Percentiles rank a stretch among this genome's conserved stretches.
phyloP scores from a whole-genome alignment of 64 coral and sea anemone species.

The Pocillopora verrucosa region DNA sequence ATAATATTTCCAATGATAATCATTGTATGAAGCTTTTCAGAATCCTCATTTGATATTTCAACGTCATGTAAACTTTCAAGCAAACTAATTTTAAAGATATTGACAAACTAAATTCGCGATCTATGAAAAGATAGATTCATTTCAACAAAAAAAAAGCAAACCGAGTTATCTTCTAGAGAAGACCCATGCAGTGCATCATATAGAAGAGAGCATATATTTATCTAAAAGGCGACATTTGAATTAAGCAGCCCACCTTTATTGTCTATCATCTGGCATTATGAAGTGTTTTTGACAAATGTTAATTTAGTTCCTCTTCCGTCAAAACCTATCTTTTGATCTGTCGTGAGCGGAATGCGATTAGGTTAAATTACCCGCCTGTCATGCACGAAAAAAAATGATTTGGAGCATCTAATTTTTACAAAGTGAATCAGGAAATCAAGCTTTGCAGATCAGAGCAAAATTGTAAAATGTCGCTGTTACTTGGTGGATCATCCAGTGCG shows the following conservation, averaged over 20 bases:
- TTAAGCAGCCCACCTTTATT: not conserved
- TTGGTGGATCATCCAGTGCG: not conserved
- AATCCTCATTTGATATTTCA: not conserved
- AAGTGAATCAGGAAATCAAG: not conserved
- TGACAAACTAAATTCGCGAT: too few relatives aligned
- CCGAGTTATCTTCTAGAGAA: too few relatives aligned
- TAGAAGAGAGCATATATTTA: not conserved
- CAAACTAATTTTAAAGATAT: too few relatives aligned
- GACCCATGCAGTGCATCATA: not conserved
- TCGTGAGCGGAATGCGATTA: too few relatives aligned
- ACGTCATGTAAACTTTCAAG: not conserved
- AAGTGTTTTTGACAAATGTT: not conserved
- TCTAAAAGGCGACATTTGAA: not conserved
- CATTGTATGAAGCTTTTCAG: not conserved
- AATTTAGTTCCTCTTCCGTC: not conserved
- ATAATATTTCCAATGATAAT: not conserved
- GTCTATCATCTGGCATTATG: not conserved
- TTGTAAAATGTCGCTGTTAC: not conserved
- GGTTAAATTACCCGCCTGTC: too few relatives aligned
- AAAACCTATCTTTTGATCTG: not conserved
- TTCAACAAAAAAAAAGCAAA: too few relatives aligned
- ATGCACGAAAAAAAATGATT: too few relatives aligned
- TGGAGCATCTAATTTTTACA: not conserved
- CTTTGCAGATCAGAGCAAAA: not conserved
- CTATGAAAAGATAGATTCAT: too few relatives aligned